Evolutionary conservation across 2,888 invertebrate species (phyloP).

Genomic region (Pteria penguin): DNA sequence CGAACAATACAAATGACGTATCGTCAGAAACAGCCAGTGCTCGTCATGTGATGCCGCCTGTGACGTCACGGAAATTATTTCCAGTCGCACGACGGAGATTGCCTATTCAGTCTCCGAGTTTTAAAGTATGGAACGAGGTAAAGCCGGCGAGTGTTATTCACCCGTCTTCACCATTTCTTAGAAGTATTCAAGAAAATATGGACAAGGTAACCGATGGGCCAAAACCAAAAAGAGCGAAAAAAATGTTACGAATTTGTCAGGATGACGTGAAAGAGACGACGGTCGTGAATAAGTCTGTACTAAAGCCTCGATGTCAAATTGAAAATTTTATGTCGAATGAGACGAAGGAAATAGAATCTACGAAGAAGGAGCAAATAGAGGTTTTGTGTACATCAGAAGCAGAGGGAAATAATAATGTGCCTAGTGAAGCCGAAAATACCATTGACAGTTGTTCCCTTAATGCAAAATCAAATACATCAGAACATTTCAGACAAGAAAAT

Average conservation of each 20-base stretch:
- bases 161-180: not conserved
- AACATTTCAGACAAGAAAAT: not conserved
- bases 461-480: not conserved
- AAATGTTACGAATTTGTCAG: too few species aligned
- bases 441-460: not conserved
- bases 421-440: not conserved
- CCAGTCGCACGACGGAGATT: not conserved
- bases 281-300: not conserved
- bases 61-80: not conserved
- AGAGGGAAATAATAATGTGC: not conserved
- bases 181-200: not conserved
- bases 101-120: constrained; percentile 4
- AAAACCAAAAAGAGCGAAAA: too few species aligned
- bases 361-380: not conserved
- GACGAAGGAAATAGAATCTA: not conserved
- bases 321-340: not conserved
- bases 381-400: not conserved
- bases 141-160: not conserved
- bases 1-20: not conserved
- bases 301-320: not conserved
- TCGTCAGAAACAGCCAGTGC: not conserved
- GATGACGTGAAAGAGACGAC: not conserved
- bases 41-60: not conserved
- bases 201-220: too few species aligned
- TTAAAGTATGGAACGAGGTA: constrained; percentile 5